A percentile compares a stretch with the other conserved stretches of the same genome.
phyloP scores from a whole-genome alignment of 2,113 vertebrate species.

The Datnioides undecimradiatus region DNA sequence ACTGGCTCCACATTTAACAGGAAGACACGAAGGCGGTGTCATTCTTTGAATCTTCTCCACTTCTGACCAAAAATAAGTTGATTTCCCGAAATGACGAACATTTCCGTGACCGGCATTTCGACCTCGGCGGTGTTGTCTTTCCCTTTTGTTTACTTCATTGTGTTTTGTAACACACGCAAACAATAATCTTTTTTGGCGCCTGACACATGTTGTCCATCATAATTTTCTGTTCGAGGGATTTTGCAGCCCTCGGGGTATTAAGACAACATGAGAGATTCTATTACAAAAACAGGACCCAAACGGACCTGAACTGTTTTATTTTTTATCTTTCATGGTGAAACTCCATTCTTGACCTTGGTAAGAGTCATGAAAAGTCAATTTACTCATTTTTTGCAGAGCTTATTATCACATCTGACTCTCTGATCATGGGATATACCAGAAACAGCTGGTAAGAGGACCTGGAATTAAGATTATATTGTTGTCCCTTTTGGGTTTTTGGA shows the following conservation, averaged over 20 bases:
- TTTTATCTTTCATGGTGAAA: not conserved
- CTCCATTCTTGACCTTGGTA: not conserved
- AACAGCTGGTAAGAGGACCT: not conserved
- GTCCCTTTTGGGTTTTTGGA: not conserved
- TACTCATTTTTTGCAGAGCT: not conserved
- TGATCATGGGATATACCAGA: not conserved
- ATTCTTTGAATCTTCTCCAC: not conserved
- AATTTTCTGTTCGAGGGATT: not conserved
- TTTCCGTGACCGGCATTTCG: too few species aligned
- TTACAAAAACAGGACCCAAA: slow-evolving; percentile 5
- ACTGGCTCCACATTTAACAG: not conserved
- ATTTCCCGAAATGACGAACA: not conserved
- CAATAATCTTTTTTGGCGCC: not conserved
- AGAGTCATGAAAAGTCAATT: not conserved
- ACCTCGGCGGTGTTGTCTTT: not conserved
- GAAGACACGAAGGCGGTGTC: not conserved
- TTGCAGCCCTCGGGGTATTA: not conserved
- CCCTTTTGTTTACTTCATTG: not conserved
- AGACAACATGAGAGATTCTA: not conserved
- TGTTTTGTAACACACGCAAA: not conserved
- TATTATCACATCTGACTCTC: not conserved
- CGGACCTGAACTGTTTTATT: not conserved
- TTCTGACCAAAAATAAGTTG: not conserved
- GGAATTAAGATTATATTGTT: not conserved
- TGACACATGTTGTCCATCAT: not conserved